Percentiles rank a stretch among this genome's conserved stretches.
Conservation (phyloP, 1,140 invertebrate species). For the Saccostrea glomerata region DNA sequence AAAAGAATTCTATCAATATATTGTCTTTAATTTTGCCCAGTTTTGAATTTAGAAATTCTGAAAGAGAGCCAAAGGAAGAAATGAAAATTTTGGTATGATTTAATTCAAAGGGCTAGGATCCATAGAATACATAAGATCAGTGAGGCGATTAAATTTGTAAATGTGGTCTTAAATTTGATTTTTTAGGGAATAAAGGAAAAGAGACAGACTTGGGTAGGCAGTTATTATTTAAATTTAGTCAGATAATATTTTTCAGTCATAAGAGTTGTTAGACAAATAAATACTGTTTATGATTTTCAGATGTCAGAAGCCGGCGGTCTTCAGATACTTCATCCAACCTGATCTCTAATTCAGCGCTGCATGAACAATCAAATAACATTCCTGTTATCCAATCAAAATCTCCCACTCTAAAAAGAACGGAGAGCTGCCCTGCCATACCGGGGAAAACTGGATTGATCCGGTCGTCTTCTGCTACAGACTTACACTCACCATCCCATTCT, state of each 20-base stretch:
- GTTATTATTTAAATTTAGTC: background rate
- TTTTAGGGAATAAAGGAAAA: background rate
- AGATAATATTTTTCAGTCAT: background rate
- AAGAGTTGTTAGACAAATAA: background rate
- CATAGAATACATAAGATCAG: background rate
- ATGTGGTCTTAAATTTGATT: background rate
- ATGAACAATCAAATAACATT: slow-evolving; percentile 3
- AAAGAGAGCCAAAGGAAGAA: no score
- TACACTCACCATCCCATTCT: slow-evolving; percentile 34
- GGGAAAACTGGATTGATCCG: background rate
- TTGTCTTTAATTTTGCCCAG: background rate
- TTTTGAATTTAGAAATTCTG: no score
- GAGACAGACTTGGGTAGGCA: background rate
- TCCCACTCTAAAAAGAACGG: slow-evolving; percentile 8
- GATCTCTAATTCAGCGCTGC: background rate
- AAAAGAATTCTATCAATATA: background rate
- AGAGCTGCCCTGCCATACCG: background rate
- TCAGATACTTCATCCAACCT: background rate
- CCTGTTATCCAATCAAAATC: slow-evolving; percentile 1
- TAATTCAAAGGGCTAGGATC: background rate
- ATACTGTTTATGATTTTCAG: background rate
- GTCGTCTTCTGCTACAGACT: background rate
- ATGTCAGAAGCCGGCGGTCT: background rate
- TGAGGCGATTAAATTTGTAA: background rate
- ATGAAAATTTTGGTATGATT: no score